phyloP scores from a whole-genome alignment of 1,140 invertebrate species.

The Acromyrmex charruanus region DNA sequence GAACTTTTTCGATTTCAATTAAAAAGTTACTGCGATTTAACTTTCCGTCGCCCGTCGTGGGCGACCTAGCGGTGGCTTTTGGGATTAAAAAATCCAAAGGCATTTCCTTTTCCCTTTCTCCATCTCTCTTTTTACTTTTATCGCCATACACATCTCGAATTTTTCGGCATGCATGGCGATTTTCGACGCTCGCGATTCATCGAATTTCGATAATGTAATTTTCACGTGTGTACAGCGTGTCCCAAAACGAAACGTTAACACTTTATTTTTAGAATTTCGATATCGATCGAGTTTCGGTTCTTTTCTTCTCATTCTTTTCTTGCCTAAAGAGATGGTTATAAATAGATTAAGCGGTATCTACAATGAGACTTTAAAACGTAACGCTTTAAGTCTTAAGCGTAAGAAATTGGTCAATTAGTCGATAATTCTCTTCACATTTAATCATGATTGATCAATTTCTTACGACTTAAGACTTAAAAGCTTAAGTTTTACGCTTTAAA shows the following conservation, averaged over 20 bases:
- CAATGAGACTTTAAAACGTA: too few species aligned
- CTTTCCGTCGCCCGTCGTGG: slow-evolving; percentile 17
- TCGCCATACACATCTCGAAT: not conserved
- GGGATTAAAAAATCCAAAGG: slow-evolving; percentile 38
- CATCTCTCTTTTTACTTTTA: not conserved
- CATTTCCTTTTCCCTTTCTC: not conserved
- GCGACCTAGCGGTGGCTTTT: slow-evolving; percentile 3
- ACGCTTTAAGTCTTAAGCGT: too few species aligned
- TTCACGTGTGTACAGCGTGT: not conserved
- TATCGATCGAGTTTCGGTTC: not conserved
- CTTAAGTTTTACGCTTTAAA: too few species aligned
- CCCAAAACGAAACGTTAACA: slow-evolving; percentile 3
- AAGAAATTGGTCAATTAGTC: too few species aligned
- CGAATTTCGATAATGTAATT: slow-evolving; percentile 50
- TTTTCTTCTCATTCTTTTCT: not conserved
- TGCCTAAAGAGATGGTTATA: not conserved
- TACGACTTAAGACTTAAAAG: too few species aligned
- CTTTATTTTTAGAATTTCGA: slow-evolving; percentile 9
- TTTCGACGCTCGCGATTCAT: slow-evolving; percentile 1
- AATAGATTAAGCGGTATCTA: too few species aligned
- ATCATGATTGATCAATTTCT: too few species aligned
- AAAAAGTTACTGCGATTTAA: slow-evolving; percentile 61
- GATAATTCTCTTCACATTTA: too few species aligned
- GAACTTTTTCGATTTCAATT: slow-evolving; percentile 63
- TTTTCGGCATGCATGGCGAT: not conserved